phyloP scores from a whole-genome alignment of 2,797 vertebrate genomes.

The Manis crassicaudata region DNA sequence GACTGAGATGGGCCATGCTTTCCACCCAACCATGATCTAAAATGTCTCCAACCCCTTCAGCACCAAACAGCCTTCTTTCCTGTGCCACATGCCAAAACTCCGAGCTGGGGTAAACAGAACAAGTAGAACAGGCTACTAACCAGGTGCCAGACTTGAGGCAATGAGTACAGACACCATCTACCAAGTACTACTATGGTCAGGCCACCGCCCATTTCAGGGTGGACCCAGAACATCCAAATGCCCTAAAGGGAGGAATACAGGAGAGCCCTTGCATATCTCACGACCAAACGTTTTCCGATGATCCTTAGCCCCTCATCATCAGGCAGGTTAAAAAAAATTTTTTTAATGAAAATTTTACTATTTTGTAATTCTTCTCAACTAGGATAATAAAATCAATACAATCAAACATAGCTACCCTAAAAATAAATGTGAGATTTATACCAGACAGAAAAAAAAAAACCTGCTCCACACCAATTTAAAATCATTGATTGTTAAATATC shows the following conservation, averaged over 20 bases:
- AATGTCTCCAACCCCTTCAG: background rate
- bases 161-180: background rate
- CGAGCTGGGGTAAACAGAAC: background rate
- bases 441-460: background rate
- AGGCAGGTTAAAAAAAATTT: background rate
- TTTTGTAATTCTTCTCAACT: constrained; percentile 21
- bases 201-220: background rate
- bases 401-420: background rate
- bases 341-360: constrained; percentile 20
- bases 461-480: background rate
- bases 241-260: background rate
- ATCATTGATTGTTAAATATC: background rate
- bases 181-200: background rate
- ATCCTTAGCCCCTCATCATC: background rate
- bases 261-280: background rate
- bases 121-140: background rate
- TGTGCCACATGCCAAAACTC: background rate
- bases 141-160: fast-evolving
- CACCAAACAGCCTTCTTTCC: background rate
- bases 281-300: background rate
- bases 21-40: background rate
- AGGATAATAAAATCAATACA: background rate
- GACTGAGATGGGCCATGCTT: background rate
- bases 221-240: fast-evolving
- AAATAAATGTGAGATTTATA: background rate